Base-by-base conservation (phyloP, 2,113 vertebrate genomes). In the Clupea harengus region DNA sequence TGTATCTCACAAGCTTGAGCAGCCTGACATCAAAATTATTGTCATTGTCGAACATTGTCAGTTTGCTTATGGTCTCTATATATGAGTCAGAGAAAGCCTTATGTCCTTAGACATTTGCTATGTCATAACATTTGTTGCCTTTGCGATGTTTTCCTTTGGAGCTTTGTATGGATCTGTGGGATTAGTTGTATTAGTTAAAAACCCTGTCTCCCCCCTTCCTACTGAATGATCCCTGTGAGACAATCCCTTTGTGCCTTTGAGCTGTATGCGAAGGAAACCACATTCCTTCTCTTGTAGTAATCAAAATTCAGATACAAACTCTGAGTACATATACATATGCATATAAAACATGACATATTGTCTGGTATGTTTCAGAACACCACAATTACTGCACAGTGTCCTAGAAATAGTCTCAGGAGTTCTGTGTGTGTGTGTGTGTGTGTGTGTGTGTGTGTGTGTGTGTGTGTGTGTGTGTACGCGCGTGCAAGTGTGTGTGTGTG, bases 221-320 rank as follows among this genome's bases (percentile, higher is more conserved):
- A 49, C 47, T 8, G 6, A 49, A 54, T 54, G 52, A 54, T 54
- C 52, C 52, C 52, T 54, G 50, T 54, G 52, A 18, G 52, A 54
- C 52, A 28, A 72, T 72, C 64, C 28, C 25, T 15, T 28, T 72
- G 25, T 72, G n/a, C 22, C 22, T n/a, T 25, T 72, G 25, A 28
- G 9, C 64, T 10, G 5, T 72, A 25, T 72, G 64, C 2, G 39
- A 39, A 72, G 25, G 11, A 8, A 28, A 13, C 8, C 28, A 32
- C 64, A 72, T 72, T 72, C 28, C 64, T 32, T 32, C 64, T 72
- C 64, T 67, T 67, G 64, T 28, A 67, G 64, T 25, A 64, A 64
- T 64, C 6, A 4, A 64, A 9, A 57, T 57, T 39, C 39, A 39
- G 2, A 39, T 39, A 39, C 39, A 39, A 39, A 39, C 39, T 39